Base-by-base conservation (phyloP, 2,113 vertebrate species). In the Phoxinus phoxinus region DNA sequence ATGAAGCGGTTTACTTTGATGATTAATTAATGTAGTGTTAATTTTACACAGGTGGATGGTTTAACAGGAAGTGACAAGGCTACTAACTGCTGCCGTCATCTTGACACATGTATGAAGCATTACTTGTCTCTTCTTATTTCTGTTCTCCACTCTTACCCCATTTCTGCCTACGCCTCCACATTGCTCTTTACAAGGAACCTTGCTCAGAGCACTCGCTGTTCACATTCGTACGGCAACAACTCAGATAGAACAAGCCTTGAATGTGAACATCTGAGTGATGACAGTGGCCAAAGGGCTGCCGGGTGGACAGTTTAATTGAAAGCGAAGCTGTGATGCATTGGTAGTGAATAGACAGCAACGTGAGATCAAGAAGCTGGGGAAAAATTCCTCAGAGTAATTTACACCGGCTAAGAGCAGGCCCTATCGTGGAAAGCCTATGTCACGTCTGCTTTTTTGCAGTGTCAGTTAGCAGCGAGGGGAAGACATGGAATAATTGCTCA, bases 401-500 rank as follows among this genome's bases (percentile, higher is more conserved):
- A 81, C 86, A 69, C 84, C 44, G 75, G 65, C 58, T 48, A 82
- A 84, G 30, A 85, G 76, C 58, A 85, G 65, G 69, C 67, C 73
- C 73, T 65, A 85, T 82, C 81, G 44, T n/a, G 69, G 41, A 56
- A 12, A 81, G 82, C 37, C 56, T 32, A 8, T 86, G 81, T 89
- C 76, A 87, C 51, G 41, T 89, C 51, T 37, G 13, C 37, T 61
- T 89, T 76, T 83, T 82, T 69, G 58, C 48, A 83, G 51, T 48
- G 27, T 87, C 65, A 65, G 30, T 87, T 71, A 74, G 58, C 63
- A 21, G 15, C 4, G 13, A 80, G 76, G 46, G 83, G 82, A 74
- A 74, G 80, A 87, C 56, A 69, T 41, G 27, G 65, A 89, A 87
- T 85, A 84, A 58, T 83, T 76, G 86, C 79, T 73, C n/a, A 10